A percentile compares a stretch with the other conserved stretches of the same genome.
These are phyloP conservation scores for Theonella swinhoei DNA, from an alignment of 37 sponge, comb jelly and placozoan species.

Conservation along the genomic window DNA sequence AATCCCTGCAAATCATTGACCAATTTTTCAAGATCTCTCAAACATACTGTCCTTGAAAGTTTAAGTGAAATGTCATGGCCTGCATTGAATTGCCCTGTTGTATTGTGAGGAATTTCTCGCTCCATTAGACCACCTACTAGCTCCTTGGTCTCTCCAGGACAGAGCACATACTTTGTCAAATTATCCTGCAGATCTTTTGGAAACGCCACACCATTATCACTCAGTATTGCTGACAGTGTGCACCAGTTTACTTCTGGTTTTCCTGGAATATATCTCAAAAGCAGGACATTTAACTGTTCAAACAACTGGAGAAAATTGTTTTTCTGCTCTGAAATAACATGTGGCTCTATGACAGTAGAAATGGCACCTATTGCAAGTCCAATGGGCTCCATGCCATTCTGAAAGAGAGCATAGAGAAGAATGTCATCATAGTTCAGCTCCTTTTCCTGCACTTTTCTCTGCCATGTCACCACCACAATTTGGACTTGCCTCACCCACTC, in stretches of 20 bases:
- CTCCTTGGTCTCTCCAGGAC: conserved; percentile 35
- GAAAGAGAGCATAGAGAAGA: conserved; percentile 38
- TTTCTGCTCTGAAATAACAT: conserved; percentile 12
- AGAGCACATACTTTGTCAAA: conserved; percentile 21
- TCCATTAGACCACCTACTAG: not conserved
- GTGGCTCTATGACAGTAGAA: conserved; percentile 6
- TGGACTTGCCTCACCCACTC: conserved; percentile 56
- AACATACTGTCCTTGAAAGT: conserved; percentile 12
- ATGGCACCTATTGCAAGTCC: conserved; percentile 35
- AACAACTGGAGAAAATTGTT: conserved; percentile 6
- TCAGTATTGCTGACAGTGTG: conserved; percentile 39
- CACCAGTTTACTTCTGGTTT: conserved; percentile 59
- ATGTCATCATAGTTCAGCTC: conserved; percentile 61
- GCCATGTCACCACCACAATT: conserved; percentile 37
- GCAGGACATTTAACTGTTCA: conserved; percentile 47
- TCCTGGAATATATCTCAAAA: conserved; percentile 39
- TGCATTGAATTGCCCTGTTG: conserved; percentile 39
- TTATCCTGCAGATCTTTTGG: conserved; percentile 20
- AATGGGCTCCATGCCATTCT: conserved; percentile 5
- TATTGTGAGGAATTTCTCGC: not conserved
- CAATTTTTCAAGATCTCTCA: conserved; percentile 11
- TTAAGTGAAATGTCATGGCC: conserved; percentile 21
- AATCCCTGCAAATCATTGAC: conserved; percentile 15
- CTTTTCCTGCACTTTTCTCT: conserved; percentile 25
- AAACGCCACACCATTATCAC: conserved; percentile 48